Evolutionary conservation across 2,888 invertebrate genomes (phyloP), one percentile per base, ranked within the genome.

Genomic region (Euzophera pinguis): DNA sequence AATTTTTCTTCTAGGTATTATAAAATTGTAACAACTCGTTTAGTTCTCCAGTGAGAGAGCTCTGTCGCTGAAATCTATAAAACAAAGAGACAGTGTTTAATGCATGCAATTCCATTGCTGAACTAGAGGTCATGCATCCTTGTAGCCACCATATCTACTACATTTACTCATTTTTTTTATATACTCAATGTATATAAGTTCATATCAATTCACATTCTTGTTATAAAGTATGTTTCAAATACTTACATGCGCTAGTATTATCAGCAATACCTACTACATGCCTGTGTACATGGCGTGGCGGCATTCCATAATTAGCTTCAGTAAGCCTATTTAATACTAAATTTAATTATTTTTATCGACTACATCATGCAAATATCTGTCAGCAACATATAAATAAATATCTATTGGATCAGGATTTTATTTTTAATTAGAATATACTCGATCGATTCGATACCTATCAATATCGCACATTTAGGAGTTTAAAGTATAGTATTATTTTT

Each of bases 21-120:
- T 14, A 13, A 32, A 32, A 14, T 16, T 37, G 29, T 32, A 16
- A 39, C 2, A 9, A 39, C 13, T 10, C 29, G 9, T 5, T 49
- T 27, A 49, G 29, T 39, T 49, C 16, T 50, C 27, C 49, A n/a
- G 49, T 8, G 32, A 38, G 1, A 12, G 37, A 27, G 48, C n/a
- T n/a, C 39, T 50, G 43, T 49, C 48, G 37, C 13, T 50, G 41
- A 63, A 62, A 64, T 71, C 72, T 72, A 65, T 47, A 64, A 66
- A 62, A 53, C 35, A 47, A 61, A 54, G 55, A 55, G 55, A 53
- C 45, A 49, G 32, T 17, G 17, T 27, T 29, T n/a, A n/a, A 35
- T 29, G 47, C 34, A 50, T 32, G 43, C 45, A 47, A 14, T 37
- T 27, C 39, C 41, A 50, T 13, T 13, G 13, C 27, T 39, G 12